These are phyloP conservation scores for Prunella strophiata DNA, from an alignment of 2,797 vertebrate species.

Conservation along the genomic window DNA sequence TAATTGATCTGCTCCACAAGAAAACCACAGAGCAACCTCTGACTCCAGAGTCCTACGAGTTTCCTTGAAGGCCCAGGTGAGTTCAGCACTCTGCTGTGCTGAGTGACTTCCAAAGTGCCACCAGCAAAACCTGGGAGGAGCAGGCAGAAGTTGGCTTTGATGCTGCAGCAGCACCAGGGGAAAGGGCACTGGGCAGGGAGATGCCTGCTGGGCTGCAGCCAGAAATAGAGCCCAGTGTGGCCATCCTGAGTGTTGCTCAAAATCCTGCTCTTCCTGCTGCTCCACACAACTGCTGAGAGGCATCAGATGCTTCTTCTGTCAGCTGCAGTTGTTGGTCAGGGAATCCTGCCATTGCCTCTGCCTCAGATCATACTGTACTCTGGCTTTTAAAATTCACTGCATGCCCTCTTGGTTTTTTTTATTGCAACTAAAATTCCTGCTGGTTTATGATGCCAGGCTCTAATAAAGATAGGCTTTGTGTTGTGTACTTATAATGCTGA, in stretches of 20 bases:
- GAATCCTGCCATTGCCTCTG: background rate
- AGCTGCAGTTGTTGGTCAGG: background rate
- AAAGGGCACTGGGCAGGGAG: background rate
- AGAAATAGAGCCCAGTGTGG: background rate
- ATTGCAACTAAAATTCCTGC: slow-evolving; percentile 15
- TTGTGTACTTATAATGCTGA: slow-evolving; percentile 31
- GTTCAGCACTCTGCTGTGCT: background rate
- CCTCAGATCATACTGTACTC: background rate
- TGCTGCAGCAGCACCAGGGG: background rate
- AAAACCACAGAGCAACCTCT: background rate
- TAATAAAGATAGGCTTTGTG: slow-evolving; percentile 41
- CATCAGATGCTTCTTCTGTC: background rate
- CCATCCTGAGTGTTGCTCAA: fast-evolving
- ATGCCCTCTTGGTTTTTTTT: background rate
- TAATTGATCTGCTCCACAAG: background rate
- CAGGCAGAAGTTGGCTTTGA: background rate
- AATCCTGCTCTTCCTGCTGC: background rate
- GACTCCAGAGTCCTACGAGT: background rate
- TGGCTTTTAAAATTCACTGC: slow-evolving; percentile 24
- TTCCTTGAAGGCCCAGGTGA: background rate
- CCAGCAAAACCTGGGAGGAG: background rate
- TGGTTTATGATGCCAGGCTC: slow-evolving; percentile 23
- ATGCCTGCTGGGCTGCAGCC: background rate
- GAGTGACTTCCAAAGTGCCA: fast-evolving
- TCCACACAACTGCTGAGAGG: background rate